Base-by-base conservation (phyloP, 1,140 invertebrate species). In the Halesus radiatus region DNA sequence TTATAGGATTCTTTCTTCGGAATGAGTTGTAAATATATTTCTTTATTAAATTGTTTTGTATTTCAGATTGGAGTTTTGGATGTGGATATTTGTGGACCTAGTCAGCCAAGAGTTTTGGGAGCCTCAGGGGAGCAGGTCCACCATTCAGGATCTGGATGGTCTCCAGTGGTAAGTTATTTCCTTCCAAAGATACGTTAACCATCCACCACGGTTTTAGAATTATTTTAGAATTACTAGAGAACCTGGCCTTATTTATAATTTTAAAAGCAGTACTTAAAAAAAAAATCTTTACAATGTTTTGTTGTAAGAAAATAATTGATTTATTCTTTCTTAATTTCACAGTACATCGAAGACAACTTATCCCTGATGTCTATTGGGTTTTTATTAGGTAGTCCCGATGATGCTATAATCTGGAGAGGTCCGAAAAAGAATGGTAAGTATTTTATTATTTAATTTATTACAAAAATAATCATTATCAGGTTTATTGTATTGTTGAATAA, bases 101-200 rank as follows among this genome's bases (percentile, higher is more conserved):
- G 94, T 54, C 94, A 94, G 84, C 94, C 94, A 18, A 92, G 94
- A 80, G 90, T 95, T 50, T 86, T 95, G 64, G 94, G 94, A 56
- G 94, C 92, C 26, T 81, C 91, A 66, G 93, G 93, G 32, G 94
- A 95, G 85, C 92, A 96, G 90, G 95, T 98, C 26, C 98, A 99
- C 91, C 94, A 97, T 85, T 98, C 97, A 87, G 97, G 96, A 16
- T 98, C 96, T 8, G 98, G 98, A 62, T 99, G 98, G 98, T 98
- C 97, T 4, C 98, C 98, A 26, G 94, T 99, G 75, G 95, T 97
- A 91, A 92, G 92, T 91, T 76, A 8, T 60, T 23, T 26, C 10
- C 8, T 45, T 13, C 37, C 37, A 45, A 45, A 45, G 8, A 45
- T 45, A 1, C n/a, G n/a, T 45, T 45, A 45, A 45, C 10, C 1